Conservation (phyloP, 2,888 invertebrate genomes). For the Hypselothyrea guttata region DNA sequence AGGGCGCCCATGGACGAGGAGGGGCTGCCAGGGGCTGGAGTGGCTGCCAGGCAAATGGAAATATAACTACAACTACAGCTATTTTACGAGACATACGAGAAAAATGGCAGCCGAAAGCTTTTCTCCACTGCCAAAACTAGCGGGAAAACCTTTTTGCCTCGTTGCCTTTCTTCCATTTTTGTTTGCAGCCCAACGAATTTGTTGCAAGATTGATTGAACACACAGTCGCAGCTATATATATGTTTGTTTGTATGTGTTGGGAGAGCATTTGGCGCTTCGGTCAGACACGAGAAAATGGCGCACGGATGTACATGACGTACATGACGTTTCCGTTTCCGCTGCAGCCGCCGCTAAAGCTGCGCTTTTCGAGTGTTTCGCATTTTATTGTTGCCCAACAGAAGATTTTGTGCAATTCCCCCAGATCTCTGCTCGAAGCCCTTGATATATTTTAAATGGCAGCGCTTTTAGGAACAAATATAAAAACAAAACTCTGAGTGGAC, state of each 20-base stretch:
- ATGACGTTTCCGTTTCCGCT: conserved; percentile 78
- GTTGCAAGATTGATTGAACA: conserved; percentile 71
- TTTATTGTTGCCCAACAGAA: conserved; percentile 52
- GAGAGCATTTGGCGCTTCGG: conserved; percentile 33
- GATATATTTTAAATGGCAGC: conserved; percentile 27
- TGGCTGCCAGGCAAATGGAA: conserved; percentile 25
- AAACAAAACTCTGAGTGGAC: conserved; percentile 17
- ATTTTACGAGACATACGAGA: conserved; percentile 33
- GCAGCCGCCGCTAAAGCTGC: conserved; percentile 45
- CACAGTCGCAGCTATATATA: conserved; percentile 20
- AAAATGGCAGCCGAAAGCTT: conserved; percentile 49
- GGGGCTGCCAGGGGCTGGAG: not conserved
- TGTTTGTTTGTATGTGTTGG: not conserved
- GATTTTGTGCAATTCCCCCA: not conserved
- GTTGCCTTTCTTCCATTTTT: conserved; percentile 26
- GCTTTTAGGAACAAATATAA: conserved; percentile 41
- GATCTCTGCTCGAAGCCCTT: not conserved
- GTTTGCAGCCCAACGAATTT: conserved; percentile 60
- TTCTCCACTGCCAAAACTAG: conserved; percentile 23
- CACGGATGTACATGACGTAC: conserved; percentile 77
- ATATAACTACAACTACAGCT: conserved; percentile 10
- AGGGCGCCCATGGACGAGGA: not conserved
- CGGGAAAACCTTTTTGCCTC: conserved; percentile 46
- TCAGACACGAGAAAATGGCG: conserved; percentile 49
- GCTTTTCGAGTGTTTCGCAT: conserved; percentile 55